phyloP scores from a whole-genome alignment of 2,113 vertebrate species.

The Corythornis cristatus region DNA sequence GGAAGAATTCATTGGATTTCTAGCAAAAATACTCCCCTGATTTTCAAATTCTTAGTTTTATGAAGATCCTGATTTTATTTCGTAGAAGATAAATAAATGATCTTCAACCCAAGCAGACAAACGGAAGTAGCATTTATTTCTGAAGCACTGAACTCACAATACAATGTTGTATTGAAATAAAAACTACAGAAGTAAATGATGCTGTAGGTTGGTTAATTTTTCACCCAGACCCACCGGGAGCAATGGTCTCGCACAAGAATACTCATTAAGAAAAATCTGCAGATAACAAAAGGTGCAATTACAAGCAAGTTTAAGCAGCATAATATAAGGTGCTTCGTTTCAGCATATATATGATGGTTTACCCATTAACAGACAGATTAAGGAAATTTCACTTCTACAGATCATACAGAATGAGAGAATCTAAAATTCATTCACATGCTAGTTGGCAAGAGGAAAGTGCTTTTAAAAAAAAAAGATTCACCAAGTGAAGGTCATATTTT shows the following conservation, averaged over 20 bases:
- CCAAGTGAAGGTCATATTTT: slow-evolving; percentile 67
- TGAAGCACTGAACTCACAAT: slow-evolving; percentile 81
- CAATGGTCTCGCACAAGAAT: slow-evolving; percentile 64
- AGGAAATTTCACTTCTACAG: slow-evolving; percentile 73
- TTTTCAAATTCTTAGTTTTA: background rate
- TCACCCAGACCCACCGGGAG: slow-evolving; percentile 72
- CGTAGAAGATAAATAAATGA: background rate
- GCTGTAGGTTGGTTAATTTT: slow-evolving; percentile 66
- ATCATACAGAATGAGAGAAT: slow-evolving; percentile 71
- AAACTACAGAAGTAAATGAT: slow-evolving; percentile 73
- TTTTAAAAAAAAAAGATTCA: slow-evolving; percentile 73
- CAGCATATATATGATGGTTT: slow-evolving; percentile 69
- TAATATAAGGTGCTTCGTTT: slow-evolving; percentile 83
- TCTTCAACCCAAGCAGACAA: slow-evolving; percentile 59
- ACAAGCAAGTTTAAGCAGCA: slow-evolving; percentile 83
- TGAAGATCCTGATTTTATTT: background rate
- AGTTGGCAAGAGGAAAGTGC: slow-evolving; percentile 77
- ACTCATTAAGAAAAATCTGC: slow-evolving; percentile 75
- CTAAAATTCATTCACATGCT: slow-evolving; percentile 77
- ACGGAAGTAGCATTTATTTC: slow-evolving; percentile 81
- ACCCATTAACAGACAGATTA: slow-evolving; percentile 67
- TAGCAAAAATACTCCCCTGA: background rate
- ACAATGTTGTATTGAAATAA: slow-evolving; percentile 75
- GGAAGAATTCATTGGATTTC: background rate
- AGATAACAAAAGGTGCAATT: slow-evolving; percentile 82